Percentiles rank a stretch among this genome's conserved stretches.
Conservation (phyloP, 2,113 vertebrate genomes). For the Lucifuga dentata region DNA sequence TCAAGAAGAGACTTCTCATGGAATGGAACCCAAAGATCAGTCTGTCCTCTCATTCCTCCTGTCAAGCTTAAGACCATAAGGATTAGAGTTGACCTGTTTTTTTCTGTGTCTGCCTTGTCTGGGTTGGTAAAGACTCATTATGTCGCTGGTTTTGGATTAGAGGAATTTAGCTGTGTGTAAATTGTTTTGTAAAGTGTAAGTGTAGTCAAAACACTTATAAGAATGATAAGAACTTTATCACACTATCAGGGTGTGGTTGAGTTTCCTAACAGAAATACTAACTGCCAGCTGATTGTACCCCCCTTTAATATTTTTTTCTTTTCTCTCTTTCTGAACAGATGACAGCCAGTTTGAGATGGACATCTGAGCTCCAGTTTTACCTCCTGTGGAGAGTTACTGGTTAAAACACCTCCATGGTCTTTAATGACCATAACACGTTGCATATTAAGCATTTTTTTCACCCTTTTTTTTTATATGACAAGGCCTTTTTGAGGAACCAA, state of each 20-base stretch:
- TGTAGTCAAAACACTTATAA: background rate
- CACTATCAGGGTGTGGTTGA: conserved; percentile 36
- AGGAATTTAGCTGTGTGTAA: too few species aligned
- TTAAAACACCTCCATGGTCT: conserved; percentile 64
- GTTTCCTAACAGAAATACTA: background rate
- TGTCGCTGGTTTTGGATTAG: background rate
- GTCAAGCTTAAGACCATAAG: conserved; percentile 19
- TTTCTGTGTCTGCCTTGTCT: background rate
- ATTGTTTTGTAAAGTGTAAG: background rate
- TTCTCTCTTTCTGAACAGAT: conserved; percentile 60
- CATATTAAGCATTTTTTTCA: conserved; percentile 55
- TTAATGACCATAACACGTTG: conserved; percentile 61
- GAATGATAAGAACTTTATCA: conserved; percentile 27
- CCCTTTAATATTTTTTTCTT: background rate
- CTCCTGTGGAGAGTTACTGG: conserved; percentile 77
- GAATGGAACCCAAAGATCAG: background rate
- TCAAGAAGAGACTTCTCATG: background rate
- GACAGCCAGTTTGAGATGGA: conserved; percentile 85
- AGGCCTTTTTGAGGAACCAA: conserved; percentile 58
- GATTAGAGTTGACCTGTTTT: conserved; percentile 11
- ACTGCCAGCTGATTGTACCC: background rate
- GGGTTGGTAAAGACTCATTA: conserved; percentile 7
- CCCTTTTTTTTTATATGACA: conserved; percentile 5
- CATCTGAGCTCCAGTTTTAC: conserved; percentile 77
- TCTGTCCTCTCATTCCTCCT: conserved; percentile 8